A percentile compares a stretch with the other conserved stretches of the same genome.
Conservation (phyloP, 2,888 invertebrate genomes). For the Epistrophella euchroma region DNA sequence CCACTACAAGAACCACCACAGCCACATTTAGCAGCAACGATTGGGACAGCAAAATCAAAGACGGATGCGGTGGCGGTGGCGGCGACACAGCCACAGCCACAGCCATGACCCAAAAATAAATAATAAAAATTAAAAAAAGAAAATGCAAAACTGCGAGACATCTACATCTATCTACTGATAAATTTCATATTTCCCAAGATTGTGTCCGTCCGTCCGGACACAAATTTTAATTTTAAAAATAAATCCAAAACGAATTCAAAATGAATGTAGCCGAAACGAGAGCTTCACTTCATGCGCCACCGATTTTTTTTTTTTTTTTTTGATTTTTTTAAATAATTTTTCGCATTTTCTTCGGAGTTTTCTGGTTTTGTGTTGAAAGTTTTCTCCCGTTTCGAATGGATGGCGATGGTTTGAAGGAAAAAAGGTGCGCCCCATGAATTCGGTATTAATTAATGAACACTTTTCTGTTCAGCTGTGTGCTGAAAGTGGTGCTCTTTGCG, state of each 20-base stretch:
- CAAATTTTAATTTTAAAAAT: conserved; percentile 54
- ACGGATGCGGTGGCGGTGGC: conserved; percentile 6
- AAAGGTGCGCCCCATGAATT: conserved; percentile 72
- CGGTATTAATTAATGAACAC: conserved; percentile 63
- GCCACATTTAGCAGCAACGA: conserved; percentile 26
- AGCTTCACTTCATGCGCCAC: conserved; percentile 31
- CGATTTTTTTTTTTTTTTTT: conserved; percentile 37
- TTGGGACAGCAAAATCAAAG: conserved; percentile 1
- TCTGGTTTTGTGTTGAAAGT: conserved; percentile 23
- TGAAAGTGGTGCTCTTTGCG: conserved; percentile 42
- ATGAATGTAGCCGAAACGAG: conserved; percentile 49
- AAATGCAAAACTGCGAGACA: conserved; percentile 57
- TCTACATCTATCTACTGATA: conserved; percentile 27
- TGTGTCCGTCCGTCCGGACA: conserved; percentile 5
- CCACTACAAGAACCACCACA: conserved; percentile 41
- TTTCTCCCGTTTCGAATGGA: conserved; percentile 51
- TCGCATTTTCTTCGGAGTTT: conserved; percentile 49
- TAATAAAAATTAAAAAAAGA: conserved; percentile 45
- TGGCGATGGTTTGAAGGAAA: conserved; percentile 46
- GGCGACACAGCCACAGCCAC: conserved; percentile 25
- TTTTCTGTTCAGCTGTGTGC: conserved; percentile 20
- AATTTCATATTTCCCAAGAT: conserved; percentile 44
- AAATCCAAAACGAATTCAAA: conserved; percentile 40
- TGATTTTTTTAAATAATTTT: conserved; percentile 20
- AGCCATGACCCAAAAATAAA: conserved; percentile 73